Evolutionary conservation across 2,797 vertebrate genomes (phyloP).

Genomic region (Alosa sapidissima): DNA sequence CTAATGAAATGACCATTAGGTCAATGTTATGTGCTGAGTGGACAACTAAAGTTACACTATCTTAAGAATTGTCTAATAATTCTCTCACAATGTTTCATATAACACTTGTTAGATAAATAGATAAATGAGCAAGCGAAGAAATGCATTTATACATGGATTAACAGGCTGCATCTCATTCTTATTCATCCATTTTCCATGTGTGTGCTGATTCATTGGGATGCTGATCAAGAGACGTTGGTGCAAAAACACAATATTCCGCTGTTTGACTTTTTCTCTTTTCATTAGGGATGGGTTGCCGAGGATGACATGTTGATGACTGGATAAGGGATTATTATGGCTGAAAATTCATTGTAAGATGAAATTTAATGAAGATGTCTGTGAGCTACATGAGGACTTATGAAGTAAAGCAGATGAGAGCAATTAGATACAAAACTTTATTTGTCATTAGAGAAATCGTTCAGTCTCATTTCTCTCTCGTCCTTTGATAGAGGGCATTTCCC

Average conservation of each 20-base stretch:
- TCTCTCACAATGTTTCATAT: neutral
- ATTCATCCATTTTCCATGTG: slow-evolving; percentile 46
- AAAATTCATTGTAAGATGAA: slow-evolving; percentile 63
- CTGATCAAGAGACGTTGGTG: slow-evolving; percentile 72
- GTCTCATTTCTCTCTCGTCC: neutral
- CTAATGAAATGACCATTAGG: neutral
- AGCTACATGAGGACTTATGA: neutral
- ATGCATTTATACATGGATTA: neutral
- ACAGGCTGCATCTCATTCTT: neutral
- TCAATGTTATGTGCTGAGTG: neutral
- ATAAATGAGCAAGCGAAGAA: neutral
- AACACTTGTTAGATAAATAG: neutral
- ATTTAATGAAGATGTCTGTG: slow-evolving; percentile 61
- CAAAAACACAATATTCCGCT: slow-evolving; percentile 66
- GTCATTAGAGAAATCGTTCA: neutral
- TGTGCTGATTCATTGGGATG: slow-evolving; percentile 72
- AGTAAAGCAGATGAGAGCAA: neutral
- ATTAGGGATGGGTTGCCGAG: slow-evolving; percentile 51
- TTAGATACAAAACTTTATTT: slow-evolving; percentile 14
- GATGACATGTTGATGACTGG: slow-evolving; percentile 67
- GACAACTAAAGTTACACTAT: neutral
- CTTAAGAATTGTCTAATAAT: neutral
- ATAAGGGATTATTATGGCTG: slow-evolving; percentile 66
- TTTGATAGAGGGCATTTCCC: neutral
- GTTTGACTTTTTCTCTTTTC: slow-evolving; percentile 70